Base-by-base conservation (phyloP, 2,797 vertebrate genomes). In the Ctenopoma multispine region DNA sequence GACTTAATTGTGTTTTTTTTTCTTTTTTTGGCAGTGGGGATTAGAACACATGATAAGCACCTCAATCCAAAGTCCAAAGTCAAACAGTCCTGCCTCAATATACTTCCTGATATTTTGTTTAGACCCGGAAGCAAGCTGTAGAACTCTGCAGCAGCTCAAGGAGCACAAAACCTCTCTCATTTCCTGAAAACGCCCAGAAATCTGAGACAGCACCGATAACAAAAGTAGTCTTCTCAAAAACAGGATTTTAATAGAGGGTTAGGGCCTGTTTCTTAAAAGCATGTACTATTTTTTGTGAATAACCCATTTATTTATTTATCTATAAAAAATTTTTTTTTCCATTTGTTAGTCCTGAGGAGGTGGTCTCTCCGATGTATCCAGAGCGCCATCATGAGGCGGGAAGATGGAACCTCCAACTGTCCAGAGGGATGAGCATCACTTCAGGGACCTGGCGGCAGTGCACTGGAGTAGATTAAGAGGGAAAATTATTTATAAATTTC, bases 401-500 rank as follows among this genome's bases (percentile, higher is more conserved):
- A 15, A 20, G 6, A 3, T 1, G 3, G 49, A 88, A 71, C 74
- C 4, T 23, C 72, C 1, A 21, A 46, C 73, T 81, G 82, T 88
- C 87, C 83, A 74, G 63, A 50, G 78, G 84, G 80, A 87, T 87
- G 77, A 87, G 71, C 78, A 63, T 88, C 88, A 90, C 88, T 90
- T 90, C 31, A 7, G 88, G 79, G 89, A 91, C 83, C 81, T 85
- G 83, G 80, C 82, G 38, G 80, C 71, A 81, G 81, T 41, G 86
- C 83, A 84, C 82, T 79, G 70, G 83, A 90, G 89, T 88, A 87
- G 89, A 93, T 92, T 90, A 92, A 82, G 82, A 87, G 74, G 74
- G 76, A 47, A 89, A 90, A 90, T 91, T 88, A 92, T 92, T 93
- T 88, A 94, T 93, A 92, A 82, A 92, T 88, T 93, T 89, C 82